phyloP scores from a whole-genome alignment of 53 echinoderm and acorn worm genomes.

The Arbacia lixula region DNA sequence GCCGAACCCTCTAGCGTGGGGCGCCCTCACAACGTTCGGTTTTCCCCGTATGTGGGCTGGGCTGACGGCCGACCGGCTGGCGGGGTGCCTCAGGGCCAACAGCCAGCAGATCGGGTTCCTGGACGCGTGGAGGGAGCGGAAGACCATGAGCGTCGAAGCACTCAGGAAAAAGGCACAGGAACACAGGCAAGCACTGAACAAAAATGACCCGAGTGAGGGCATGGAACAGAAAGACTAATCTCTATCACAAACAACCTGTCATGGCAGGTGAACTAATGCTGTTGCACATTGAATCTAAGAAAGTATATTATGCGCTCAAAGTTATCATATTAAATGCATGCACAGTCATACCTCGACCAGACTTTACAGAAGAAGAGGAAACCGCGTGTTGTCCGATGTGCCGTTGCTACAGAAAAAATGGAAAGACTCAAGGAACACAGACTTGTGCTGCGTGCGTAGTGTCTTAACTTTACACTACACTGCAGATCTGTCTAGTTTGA shows the following conservation, averaged over 20 bases:
- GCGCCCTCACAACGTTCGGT: conserved; percentile 61
- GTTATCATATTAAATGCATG: too few relatives aligned
- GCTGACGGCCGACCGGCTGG: conserved; percentile 55
- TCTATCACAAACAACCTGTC: not conserved
- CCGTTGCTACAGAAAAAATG: too few relatives aligned
- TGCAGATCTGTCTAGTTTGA: too few relatives aligned
- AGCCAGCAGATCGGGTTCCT: conserved; percentile 52
- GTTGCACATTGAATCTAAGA: too few relatives aligned
- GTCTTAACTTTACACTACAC: too few relatives aligned
- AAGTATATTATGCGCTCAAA: too few relatives aligned
- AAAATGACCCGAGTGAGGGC: conserved; percentile 25
- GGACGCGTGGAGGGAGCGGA: conserved; percentile 71
- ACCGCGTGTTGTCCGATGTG: too few relatives aligned
- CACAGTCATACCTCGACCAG: too few relatives aligned
- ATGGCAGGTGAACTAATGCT: too few relatives aligned
- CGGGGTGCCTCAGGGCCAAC: conserved; percentile 46
- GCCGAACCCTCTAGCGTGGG: conserved; percentile 62
- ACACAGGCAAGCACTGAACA: conserved; percentile 68
- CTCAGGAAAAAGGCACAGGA: conserved; percentile 85
- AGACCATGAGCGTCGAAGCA: conserved; percentile 88
- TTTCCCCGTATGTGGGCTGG: conserved; percentile 67
- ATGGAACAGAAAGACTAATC: not conserved
- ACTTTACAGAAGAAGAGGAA: too few relatives aligned
- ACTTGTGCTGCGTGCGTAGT: too few relatives aligned
- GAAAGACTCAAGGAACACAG: too few relatives aligned